Base-by-base conservation (phyloP, 1,140 invertebrate genomes). In the Hyposmocoma kahamanoa region DNA sequence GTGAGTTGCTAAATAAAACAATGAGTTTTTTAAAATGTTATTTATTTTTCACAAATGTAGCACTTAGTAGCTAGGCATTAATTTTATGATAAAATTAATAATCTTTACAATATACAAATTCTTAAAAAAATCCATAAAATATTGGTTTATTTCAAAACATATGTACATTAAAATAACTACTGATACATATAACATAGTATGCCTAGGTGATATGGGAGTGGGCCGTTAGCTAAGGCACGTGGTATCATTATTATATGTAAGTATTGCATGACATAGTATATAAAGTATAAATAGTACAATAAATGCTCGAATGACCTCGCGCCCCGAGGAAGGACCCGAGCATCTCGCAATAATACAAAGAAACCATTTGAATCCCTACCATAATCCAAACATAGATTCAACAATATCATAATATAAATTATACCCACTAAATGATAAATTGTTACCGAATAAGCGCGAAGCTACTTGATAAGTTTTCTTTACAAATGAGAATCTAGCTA, bases 61-160 rank as follows among this genome's bases (percentile, higher is more conserved):
- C 75, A 72, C 79, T 85, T 85, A 83, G 57, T 61, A 72, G 62
- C 71, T 84, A 84, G 70, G 71, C 79, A 82, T 85, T 84, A 84
- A 86, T 86, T 86, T 83, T 81, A 87, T 86, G 83, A 87, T 85
- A 87, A 86, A 86, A 86, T 87, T 86, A 87, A 88, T 88, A 83
- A 86, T 84, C 81, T 87, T 79, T 87, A 87, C 85, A 87, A 87
- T 87, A 86, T 87, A 86, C 82, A 87, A 84, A 78, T 77, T 83
- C 68, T 72, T 84, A 82, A 78, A 68, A 86, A 84, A 85, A 81
- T 85, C 78, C 76, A 85, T 86, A 86, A 84, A 87, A 85, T 86
- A 86, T 84, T 75, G 79, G 74, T 86, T 82, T 83, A 83, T 80
- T 83, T 84, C 53, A 83, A 85, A 84, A 84, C 74, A 76, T 87